Base-by-base conservation (phyloP, 2,888 invertebrate species). In the Shargacucullia verbasci region DNA sequence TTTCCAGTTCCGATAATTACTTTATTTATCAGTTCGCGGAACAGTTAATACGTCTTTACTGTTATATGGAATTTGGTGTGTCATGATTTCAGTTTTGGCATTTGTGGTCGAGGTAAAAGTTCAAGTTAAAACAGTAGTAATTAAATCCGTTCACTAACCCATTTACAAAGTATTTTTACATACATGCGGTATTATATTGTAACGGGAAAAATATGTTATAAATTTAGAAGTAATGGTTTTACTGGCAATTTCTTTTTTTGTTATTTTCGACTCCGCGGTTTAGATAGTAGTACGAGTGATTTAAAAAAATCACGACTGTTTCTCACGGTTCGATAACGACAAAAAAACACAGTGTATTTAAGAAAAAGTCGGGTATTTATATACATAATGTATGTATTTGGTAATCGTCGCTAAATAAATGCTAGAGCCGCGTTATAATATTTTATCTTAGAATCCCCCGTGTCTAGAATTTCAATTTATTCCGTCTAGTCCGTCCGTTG, bases 11-110 rank as follows among this genome's bases (percentile, higher is more conserved):
- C 15, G 40, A 55, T 59, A 43, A 63, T 63, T 47, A n/a, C n/a
- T 41, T 58, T 56, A 52, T 57, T 48, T 59, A 75, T 59, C 34
- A 27, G 27, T 74, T 70, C 61, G 56, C 41, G 13, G 71, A 71
- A 71, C 40, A 31, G 53, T 39, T 47, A 35, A 4, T 46, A n/a
- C n/a, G n/a, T n/a, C n/a, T n/a, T n/a, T n/a, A n/a, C n/a, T 55
- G 40, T 61, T 62, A 52, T 43, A 54, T 66, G 15, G 34, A 48
- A 20, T 33, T 13, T 20, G 29, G n/a, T 33, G 46, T 46, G 70
- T 57, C 70, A 70, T 31, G 9, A 0, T 60, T 39, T 35, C 8
- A 7, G 20, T 31, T 38, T 11, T 41, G 34, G 25, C 9, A 14
- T 40, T 33, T 14, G 5, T 39, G 9, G 8, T 35, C 9, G 11